Evolutionary conservation across 2,113 vertebrate species (phyloP).

Genomic region (Stigmatopora nigra): DNA sequence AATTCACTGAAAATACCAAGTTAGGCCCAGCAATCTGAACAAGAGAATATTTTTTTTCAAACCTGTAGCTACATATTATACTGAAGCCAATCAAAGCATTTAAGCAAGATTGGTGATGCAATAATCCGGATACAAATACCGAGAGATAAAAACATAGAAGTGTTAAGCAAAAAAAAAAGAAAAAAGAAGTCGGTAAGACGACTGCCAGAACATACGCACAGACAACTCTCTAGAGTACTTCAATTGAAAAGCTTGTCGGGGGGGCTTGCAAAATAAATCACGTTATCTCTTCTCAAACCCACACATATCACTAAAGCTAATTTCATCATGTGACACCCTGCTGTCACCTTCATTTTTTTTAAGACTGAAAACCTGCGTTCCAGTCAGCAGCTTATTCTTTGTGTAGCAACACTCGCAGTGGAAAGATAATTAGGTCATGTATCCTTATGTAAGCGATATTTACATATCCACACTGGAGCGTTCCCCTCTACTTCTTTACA

Average conservation of each 20-base stretch:
- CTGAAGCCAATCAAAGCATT: neutral
- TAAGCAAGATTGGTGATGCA: constrained; percentile 11
- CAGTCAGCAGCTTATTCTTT: constrained; percentile 5
- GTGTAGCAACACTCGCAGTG: neutral
- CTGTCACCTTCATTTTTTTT: constrained; percentile 3
- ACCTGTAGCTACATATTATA: constrained; percentile 45
- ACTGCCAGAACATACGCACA: neutral
- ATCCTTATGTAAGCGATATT: constrained; percentile 23
- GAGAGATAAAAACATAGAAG: constrained; percentile 24
- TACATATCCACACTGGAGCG: constrained; percentile 11
- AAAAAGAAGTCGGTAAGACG: neutral
- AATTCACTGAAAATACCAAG: neutral
- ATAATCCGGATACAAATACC: constrained; percentile 31
- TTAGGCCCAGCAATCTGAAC: neutral
- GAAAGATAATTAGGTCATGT: constrained; percentile 15
- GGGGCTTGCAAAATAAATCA: constrained; percentile 11
- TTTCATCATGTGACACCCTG: constrained; percentile 6
- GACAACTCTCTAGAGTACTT: constrained; percentile 9
- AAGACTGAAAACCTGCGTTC: neutral
- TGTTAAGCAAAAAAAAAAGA: constrained; percentile 26
- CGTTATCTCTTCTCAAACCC: neutral
- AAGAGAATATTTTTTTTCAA: constrained; percentile 33
- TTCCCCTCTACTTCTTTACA: neutral
- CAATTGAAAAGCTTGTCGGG: constrained; percentile 35
- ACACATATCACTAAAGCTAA: constrained; percentile 3